Evolutionary conservation across 1,140 invertebrate species (phyloP), one percentile per base, ranked within the genome.

Genomic region (Bombus sibiricus): DNA sequence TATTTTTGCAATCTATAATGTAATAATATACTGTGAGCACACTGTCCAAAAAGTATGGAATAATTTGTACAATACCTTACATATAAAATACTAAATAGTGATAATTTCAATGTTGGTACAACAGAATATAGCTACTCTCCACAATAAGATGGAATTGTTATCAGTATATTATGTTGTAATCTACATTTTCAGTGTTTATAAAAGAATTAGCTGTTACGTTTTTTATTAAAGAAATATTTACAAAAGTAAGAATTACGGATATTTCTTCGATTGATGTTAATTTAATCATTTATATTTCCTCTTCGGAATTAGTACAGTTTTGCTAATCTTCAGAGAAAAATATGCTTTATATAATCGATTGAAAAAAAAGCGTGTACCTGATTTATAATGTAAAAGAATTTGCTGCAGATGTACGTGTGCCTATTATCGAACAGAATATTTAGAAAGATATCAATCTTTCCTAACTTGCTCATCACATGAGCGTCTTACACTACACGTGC

Each of bases 21-120:
- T 91, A 90, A 90, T 83, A 85, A 76, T 76, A 89, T 84, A 88
- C 81, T 68, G 84, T 81, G 80, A 92, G 91, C 91, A 90, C 92
- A 91, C 88, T 94, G 93, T 94, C 93, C 93, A 92, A 93, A 94
- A 93, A 92, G 92, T 94, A 94, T 93, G 91, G 89, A 93, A 93
- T 91, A 91, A 93, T 93, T 94, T 94, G 93, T 94, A 94, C 89
- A 92, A 92, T 94, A 93, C 76, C 92, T 92, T 92, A 91, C 84
- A 90, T 72, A 86, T 86, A 87, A 84, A 86, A 87, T 87, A 86
- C 81, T 86, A 88, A 89, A 91, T 90, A 92, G 86, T 85, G 86
- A 92, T 92, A 93, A 92, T 93, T 93, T 93, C 87, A 92, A 92
- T 93, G 92, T 93, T 92, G 93, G 89, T 94, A 93, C 92, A 93